Evolutionary conservation across 2,113 vertebrate species (phyloP).

Genomic region (Corythoichthys intestinalis): DNA sequence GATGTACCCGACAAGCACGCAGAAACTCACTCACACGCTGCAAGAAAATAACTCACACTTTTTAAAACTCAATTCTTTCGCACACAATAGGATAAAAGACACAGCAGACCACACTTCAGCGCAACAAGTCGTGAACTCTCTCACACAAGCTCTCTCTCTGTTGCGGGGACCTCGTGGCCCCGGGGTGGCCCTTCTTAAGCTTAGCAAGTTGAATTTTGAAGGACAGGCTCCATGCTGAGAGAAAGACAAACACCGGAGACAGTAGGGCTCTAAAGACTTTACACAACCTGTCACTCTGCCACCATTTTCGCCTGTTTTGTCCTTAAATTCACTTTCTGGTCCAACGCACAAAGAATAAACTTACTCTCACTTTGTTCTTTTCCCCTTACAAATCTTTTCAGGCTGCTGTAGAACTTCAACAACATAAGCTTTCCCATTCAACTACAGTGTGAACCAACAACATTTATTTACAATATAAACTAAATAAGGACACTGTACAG

Average conservation of each 20-base stretch:
- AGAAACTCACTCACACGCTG: conserved; percentile 14
- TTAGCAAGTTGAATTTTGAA: conserved; percentile 54
- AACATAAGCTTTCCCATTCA: background rate
- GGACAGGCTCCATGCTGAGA: conserved; percentile 59
- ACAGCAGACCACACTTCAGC: conserved; percentile 32
- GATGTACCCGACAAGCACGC: conserved; percentile 13
- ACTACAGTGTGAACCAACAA: background rate
- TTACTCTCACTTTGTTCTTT: conserved; percentile 14
- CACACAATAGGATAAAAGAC: background rate
- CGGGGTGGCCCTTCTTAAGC: conserved; percentile 46
- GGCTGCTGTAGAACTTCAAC: conserved; percentile 3
- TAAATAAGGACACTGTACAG: background rate
- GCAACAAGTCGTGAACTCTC: conserved; percentile 35
- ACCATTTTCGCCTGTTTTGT: conserved; percentile 28
- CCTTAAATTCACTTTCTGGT: conserved; percentile 29
- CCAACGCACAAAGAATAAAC: conserved; percentile 11
- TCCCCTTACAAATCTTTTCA: conserved; percentile 8
- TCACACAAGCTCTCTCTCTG: conserved; percentile 29
- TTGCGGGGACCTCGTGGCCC: conserved; percentile 45
- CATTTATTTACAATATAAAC: background rate
- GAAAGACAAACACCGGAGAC: conserved; percentile 60
- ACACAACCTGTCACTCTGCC: conserved; percentile 49
- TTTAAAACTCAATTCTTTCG: conserved; percentile 1
- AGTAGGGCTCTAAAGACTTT: conserved; percentile 48
- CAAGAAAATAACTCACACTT: conserved; percentile 2